Base-by-base conservation (phyloP, 1,140 invertebrate species). In the Potamilus streckersoni region DNA sequence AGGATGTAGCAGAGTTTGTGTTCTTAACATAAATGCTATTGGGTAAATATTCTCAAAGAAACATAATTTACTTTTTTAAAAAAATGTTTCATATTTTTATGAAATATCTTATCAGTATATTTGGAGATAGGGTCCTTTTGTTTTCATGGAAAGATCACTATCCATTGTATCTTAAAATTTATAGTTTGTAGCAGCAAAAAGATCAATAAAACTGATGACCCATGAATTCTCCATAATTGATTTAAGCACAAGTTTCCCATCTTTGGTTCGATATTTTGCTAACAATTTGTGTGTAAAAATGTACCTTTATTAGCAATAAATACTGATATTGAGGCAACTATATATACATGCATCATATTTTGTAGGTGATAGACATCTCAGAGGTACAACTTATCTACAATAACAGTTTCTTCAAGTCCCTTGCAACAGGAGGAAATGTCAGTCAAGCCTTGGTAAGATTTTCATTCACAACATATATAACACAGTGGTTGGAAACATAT, bases 401-500 rank as follows among this genome's bases (percentile, higher is more conserved):
- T 49, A 96, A 95, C 49, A 96, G 95, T 82, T 95, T 97, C 90
- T 99, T 98, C 85, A 98, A 98, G 89, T 94, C 93, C 60, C 82
- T 94, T 38, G 93, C 93, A 6, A 95, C 94, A 16, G 94, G 94
- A 57, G 85, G 94, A 57, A 95, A 95, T 89, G 95, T 96, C 69
- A 94, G 93, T 83, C 91, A 92, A 85, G 93, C 93, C n/a, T 90
- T 94, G 91, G 92, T 92, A 89, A 85, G 85, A 81, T 31, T 78
- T n/a, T 73, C 27, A 49, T 8, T 49, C 38, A 4, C 38, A 49
- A 11, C 38, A 49, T 8, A n/a, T 55, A 12, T n/a, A 15, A 27
- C 31, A 23, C 19, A 27, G 0, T 17, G 57, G 6, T 17, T 31
- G 31, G 31, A 20, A 31, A 31, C 27, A 31, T 31, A 11, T 62